These are phyloP conservation scores for Lethrus apterus DNA, from an alignment of 1,140 invertebrate genomes.

Conservation along the genomic window DNA sequence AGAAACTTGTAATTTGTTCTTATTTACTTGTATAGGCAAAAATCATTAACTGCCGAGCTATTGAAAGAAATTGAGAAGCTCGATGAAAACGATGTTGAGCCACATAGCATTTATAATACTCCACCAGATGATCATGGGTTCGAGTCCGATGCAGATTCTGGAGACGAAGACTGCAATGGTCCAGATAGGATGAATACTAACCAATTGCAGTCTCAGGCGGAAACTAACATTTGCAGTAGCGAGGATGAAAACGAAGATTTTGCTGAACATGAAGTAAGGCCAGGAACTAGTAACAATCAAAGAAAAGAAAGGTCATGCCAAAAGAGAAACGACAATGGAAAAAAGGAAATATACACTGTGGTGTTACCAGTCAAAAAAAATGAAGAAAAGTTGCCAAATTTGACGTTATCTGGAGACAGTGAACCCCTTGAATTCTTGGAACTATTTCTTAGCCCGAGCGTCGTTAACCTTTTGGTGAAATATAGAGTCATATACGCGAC, in stretches of 20 bases:
- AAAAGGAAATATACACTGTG: neutral
- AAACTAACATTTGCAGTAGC: neutral
- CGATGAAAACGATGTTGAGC: too few relatives aligned
- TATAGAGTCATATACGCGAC: neutral
- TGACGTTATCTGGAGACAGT: neutral
- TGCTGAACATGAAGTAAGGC: too few relatives aligned
- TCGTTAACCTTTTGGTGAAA: neutral
- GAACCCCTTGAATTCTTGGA: neutral
- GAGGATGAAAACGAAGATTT: too few relatives aligned
- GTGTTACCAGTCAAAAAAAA: neutral
- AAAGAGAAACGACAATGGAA: neutral
- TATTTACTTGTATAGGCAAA: neutral
- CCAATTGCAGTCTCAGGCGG: neutral
- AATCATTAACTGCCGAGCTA: neutral
- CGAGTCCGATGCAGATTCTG: neutral
- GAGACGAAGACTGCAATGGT: slow-evolving; percentile 1
- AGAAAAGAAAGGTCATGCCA: too few relatives aligned
- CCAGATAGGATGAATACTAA: neutral
- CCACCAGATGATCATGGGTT: neutral
- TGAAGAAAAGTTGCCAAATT: neutral
- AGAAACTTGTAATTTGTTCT: neutral
- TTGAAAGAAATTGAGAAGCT: too few relatives aligned
- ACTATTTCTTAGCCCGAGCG: neutral
- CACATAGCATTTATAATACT: too few relatives aligned
- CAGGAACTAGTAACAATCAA: too few relatives aligned